Base-by-base conservation (phyloP, 2,113 vertebrate species). In the Dolichallabes microphthalmus region DNA sequence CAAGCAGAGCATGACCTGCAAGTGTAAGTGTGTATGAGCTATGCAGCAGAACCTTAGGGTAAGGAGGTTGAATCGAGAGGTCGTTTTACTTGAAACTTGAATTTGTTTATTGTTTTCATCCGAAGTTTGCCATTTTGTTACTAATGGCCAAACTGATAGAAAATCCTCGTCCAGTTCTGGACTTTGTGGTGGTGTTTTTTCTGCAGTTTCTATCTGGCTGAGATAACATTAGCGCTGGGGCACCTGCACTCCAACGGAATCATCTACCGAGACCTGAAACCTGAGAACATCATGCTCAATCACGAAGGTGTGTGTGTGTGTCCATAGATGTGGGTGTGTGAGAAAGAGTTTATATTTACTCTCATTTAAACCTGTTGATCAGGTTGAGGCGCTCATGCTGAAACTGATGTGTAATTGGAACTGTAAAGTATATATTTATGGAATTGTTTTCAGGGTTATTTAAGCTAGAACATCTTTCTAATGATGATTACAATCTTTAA, bases 221-320 rank as follows among this genome's bases (percentile, higher is more conserved):
- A 98, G 92, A 97, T 98, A 93, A 97, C 95, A 0, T 82, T 98
- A 90, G 97, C 97, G 0, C 92, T 98, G 13, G 97, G 97, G 80
- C 97, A 98, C 91, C 96, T 98, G 52, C 97, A 98, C 87, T 95
- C 96, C 2, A 95, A 95, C 0, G 97, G 97, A 76, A 97, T 98
- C 88, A 97, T 98, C 92, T 98, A 98, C 93, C 89, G 97, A 30
- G 97, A 98, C 87, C 96, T 98, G 85, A 98, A 98, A 86, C 97
- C 97, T 0, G 97, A 98, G 80, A 98, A 98, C 90, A 96, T 98
- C 91, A 98, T 98, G 97, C 95, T 98, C 22, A 96, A 89, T 90
- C 95, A 95, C 74, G 95, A 97, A 90, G 97, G 97, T 97, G 91
- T 74, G 55, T 30, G 14, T 30, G 17, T 39, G 35, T 39, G 32